These are phyloP conservation scores for Nesidiocoris tenuis DNA, from an alignment of 2,888 invertebrate species.

Conservation along the genomic window DNA sequence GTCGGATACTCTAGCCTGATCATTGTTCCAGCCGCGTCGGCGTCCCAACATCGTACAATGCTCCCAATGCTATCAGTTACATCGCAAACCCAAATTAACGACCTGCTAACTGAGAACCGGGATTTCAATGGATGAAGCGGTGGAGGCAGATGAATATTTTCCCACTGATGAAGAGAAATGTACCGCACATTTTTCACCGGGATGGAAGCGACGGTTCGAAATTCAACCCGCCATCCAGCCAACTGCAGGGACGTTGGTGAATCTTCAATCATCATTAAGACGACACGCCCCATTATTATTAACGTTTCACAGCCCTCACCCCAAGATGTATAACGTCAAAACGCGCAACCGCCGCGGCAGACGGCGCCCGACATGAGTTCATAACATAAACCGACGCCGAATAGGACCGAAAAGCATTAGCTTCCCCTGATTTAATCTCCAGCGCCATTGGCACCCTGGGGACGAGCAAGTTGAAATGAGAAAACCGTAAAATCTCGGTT, in stretches of 20 bases:
- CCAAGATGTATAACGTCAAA: not conserved
- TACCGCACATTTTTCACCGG: not conserved
- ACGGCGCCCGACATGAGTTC: not conserved
- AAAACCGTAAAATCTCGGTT: not conserved
- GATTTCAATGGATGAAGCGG: not conserved
- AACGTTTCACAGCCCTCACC: not conserved
- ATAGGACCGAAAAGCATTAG: not conserved
- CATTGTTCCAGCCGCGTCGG: too few species aligned
- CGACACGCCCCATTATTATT: not conserved
- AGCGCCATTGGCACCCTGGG: not conserved
- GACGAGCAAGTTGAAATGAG: not conserved
- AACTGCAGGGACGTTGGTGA: not conserved
- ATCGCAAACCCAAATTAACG: too few species aligned
- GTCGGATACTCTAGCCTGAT: too few species aligned
- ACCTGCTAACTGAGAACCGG: conserved; percentile 1
- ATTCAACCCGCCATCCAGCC: not conserved
- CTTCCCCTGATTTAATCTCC: not conserved
- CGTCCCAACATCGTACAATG: too few species aligned
- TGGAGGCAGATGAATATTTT: not conserved
- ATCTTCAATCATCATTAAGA: not conserved
- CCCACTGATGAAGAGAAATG: not conserved
- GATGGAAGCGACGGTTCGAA: not conserved
- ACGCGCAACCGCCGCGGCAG: not conserved
- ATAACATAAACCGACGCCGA: not conserved
- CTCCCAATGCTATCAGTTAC: too few species aligned